Evolutionary conservation across 2,113 vertebrate genomes (phyloP), one percentile per base, ranked within the genome.

Genomic region (Phrynosoma blainvillii): DNA sequence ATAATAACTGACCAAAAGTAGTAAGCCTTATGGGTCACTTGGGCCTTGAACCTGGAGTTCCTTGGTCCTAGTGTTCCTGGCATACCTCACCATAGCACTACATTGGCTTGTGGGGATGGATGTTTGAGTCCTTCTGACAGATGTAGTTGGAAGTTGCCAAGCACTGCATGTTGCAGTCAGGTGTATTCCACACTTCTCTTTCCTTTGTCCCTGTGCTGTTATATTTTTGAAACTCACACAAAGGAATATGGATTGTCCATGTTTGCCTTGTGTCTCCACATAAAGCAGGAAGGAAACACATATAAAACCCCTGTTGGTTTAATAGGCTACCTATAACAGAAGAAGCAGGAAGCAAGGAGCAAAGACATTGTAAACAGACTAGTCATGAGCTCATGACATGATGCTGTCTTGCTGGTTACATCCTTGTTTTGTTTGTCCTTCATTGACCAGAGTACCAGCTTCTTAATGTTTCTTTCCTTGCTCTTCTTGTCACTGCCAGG

Each of bases 251-350:
- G 23, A 74, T 92, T 71, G 75, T 85, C 79, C 82, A 2, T 9
- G 4, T 32, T 89, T 91, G 86, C 71, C 88, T 91, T 91, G 40
- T 85, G 93, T 83, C 4, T 0, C 68, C 80, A 80, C 59, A 82
- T 65, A 84, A 90, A 91, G 36, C 59, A 14, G 42, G 87, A 52
- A n/a, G 23, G 47, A 30, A 80, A 87, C 74, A 89, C 80, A 89
- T 62, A 89, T 14, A 90, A 91, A 92, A 92, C 42, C 77, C 82
- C 84, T 79, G 73, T 78, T 78, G 70, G 36, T 89, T 91, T 92
- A 91, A 93, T 52, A 92, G 90, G 87, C 87, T 81, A 91, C 21
- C 78, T 88, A 71, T 81, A 80, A 91, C 88, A 92, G 78, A 82
- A 73, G 89, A 92, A 89, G 52, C 73, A 82, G 68, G 32, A 86